Evolutionary conservation across 30 jellyfish, hydroid and myxozoan species (phyloP).

Genomic region (Chrysaora quinquecirrha): DNA sequence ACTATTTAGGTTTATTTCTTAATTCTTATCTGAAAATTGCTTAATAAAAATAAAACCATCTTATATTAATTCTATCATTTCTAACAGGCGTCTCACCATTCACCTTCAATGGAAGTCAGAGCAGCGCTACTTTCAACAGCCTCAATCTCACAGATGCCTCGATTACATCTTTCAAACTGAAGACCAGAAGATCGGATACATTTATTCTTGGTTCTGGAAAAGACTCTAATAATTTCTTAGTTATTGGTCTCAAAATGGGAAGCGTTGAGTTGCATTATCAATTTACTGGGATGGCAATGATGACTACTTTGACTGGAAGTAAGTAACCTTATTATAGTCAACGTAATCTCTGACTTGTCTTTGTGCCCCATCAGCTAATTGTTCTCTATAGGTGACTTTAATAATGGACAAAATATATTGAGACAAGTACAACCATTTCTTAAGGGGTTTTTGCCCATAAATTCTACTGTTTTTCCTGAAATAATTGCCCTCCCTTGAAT

Average conservation of each 20-base stretch:
- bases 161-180: slow-evolving; percentile 33
- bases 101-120: slow-evolving; percentile 64
- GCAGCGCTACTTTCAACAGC: slow-evolving; percentile 22
- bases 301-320: slow-evolving; percentile 27
- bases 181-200: slow-evolving; percentile 33
- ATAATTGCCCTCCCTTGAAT: too few relatives aligned
- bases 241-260: slow-evolving; percentile 37
- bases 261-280: slow-evolving; percentile 12
- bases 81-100: slow-evolving; percentile 51
- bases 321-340: not conserved
- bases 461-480: too few relatives aligned
- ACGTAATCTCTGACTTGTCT: too few relatives aligned
- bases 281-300: slow-evolving; percentile 7
- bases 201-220: slow-evolving; percentile 33
- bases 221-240: slow-evolving; percentile 17
- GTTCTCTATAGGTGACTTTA: too few relatives aligned
- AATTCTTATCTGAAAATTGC: too few relatives aligned
- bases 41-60: too few relatives aligned
- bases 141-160: slow-evolving; percentile 19
- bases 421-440: too few relatives aligned
- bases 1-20: too few relatives aligned
- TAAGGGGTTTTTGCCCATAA: too few relatives aligned
- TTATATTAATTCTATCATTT: too few relatives aligned
- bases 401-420: too few relatives aligned
- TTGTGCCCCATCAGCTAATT: too few relatives aligned